Evolutionary conservation across 92 coral and sea anemone genomes (phyloP).

Genomic region (Epizoanthus ramosus): DNA sequence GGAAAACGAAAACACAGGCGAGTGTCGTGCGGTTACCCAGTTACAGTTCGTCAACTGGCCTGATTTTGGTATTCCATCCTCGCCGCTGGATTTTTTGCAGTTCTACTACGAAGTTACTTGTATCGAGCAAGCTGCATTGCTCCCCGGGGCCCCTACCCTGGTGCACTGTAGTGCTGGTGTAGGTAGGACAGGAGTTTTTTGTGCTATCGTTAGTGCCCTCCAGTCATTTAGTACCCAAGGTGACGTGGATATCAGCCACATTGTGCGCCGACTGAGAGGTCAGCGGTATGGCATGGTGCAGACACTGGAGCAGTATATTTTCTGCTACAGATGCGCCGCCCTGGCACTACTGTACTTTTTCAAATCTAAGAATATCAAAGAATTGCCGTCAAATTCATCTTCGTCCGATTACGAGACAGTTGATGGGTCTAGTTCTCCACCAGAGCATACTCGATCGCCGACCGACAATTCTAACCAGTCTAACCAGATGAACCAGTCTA

Average conservation of each 20-base stretch:
- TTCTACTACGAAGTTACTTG: conserved; percentile 49
- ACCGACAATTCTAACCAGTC: background rate
- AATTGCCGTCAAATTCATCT: conserved; percentile 37
- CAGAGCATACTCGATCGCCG: background rate
- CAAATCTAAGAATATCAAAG: conserved; percentile 34
- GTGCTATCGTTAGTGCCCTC: conserved; percentile 49
- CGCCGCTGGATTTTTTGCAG: conserved; percentile 54
- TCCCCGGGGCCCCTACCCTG: conserved; percentile 53
- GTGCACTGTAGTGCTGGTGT: conserved; percentile 74
- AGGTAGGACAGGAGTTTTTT: conserved; percentile 61
- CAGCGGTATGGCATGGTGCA: conserved; percentile 69
- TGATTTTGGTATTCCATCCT: conserved; percentile 63
- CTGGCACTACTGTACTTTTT: conserved; percentile 53
- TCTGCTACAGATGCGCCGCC: conserved; percentile 57
- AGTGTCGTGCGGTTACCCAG: conserved; percentile 55
- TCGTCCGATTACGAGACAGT: conserved; percentile 18
- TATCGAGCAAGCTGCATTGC: conserved; percentile 32
- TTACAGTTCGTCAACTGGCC: conserved; percentile 65
- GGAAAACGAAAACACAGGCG: conserved; percentile 53
- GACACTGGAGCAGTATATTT: conserved; percentile 61
- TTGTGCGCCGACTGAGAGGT: conserved; percentile 49
- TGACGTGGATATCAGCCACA: conserved; percentile 43
- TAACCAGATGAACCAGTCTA: conserved; percentile 25
- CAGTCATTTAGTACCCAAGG: conserved; percentile 54
- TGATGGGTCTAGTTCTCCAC: conserved; percentile 6